These are phyloP conservation scores for Hirtodrosophila cameraria DNA, from an alignment of 2,888 invertebrate genomes.

Conservation along the genomic window DNA sequence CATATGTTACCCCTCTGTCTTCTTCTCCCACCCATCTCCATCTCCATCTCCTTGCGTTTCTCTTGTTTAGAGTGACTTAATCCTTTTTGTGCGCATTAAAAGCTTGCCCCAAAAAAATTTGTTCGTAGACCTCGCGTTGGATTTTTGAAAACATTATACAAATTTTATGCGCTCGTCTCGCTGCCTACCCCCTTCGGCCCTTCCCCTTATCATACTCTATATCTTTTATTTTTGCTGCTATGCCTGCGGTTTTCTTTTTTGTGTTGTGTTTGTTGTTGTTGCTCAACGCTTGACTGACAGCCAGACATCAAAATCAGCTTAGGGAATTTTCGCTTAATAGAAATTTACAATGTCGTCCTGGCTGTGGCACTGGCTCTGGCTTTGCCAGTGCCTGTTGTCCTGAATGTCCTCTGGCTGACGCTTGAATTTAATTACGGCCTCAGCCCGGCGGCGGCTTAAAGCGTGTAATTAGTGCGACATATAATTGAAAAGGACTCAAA, in stretches of 20 bases:
- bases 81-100: conserved; percentile 72
- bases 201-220: not conserved
- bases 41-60: not conserved
- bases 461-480: conserved; percentile 74
- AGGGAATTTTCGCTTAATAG: conserved; percentile 72
- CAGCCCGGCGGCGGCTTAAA: conserved; percentile 66
- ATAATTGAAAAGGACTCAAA: conserved; percentile 75
- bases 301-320: conserved; percentile 75
- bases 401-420: conserved; percentile 43
- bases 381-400: no score
- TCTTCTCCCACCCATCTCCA: not conserved
- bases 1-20: conserved; percentile 6
- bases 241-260: conserved; percentile 53
- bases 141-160: conserved; percentile 62
- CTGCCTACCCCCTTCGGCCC: not conserved
- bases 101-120: conserved; percentile 63
- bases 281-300: conserved; percentile 62
- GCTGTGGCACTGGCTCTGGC: conserved; percentile 16
- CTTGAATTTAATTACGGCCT: conserved; percentile 71
- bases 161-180: conserved; percentile 49
- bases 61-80: conserved; percentile 40
- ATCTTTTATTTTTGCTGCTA: conserved; percentile 52
- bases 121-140: conserved; percentile 40
- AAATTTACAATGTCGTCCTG: conserved; percentile 69
- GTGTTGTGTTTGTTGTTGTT: conserved; percentile 23